These are phyloP conservation scores for Euwallacea fornicatus DNA, from an alignment of 1,140 invertebrate species.

Conservation along the genomic window DNA sequence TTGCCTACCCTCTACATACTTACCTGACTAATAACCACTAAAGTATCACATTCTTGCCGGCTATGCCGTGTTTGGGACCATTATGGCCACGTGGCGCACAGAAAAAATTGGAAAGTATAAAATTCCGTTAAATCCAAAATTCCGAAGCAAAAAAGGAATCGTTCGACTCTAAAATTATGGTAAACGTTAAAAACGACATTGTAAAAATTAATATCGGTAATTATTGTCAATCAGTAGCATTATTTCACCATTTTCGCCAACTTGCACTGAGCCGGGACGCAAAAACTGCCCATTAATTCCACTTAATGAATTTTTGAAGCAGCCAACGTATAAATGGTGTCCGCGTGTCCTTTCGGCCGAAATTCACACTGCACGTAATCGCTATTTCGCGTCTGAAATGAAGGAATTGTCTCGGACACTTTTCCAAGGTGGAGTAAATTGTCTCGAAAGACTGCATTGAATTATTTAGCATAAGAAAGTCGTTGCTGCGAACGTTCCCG, in stretches of 20 bases:
- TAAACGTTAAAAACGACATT: neutral
- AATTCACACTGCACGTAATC: too few species aligned
- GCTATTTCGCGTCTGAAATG: too few species aligned
- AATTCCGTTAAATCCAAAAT: neutral
- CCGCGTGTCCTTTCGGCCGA: too few species aligned
- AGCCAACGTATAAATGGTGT: neutral
- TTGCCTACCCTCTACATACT: too few species aligned
- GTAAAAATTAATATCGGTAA: neutral
- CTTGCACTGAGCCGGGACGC: neutral
- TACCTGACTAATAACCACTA: too few species aligned
- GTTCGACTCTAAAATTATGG: neutral
- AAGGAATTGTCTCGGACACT: neutral
- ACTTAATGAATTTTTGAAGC: conserved; percentile 1
- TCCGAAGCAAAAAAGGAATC: neutral
- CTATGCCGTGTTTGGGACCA: too few species aligned
- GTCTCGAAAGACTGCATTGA: conserved; percentile 5
- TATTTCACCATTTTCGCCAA: neutral
- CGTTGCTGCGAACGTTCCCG: neutral
- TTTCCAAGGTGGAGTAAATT: conserved; percentile 2
- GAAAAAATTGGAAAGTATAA: neutral
- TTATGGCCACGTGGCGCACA: neutral
- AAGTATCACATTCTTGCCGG: too few species aligned
- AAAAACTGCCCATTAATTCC: neutral
- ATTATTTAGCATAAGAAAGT: conserved; percentile 16
- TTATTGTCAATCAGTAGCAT: neutral